phyloP scores from a whole-genome alignment of 2,113 vertebrate genomes.

The Tapirus terrestris region DNA sequence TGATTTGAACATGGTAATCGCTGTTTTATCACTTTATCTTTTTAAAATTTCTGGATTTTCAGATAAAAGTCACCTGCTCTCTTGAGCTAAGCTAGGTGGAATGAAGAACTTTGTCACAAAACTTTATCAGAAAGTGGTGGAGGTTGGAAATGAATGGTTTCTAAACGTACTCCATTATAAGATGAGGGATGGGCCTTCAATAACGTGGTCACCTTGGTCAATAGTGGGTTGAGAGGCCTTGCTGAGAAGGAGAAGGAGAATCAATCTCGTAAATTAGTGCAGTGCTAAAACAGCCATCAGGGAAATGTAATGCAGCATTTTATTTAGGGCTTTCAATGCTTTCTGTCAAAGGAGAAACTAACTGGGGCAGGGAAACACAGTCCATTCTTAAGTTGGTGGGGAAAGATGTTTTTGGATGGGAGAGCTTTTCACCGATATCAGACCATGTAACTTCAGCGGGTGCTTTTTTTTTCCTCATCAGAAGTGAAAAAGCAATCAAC shows the following conservation, averaged over 20 bases:
- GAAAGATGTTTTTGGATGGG: background rate
- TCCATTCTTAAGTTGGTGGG: background rate
- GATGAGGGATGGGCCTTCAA: background rate
- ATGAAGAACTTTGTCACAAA: background rate
- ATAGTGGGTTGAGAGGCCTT: background rate
- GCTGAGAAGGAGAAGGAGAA: background rate
- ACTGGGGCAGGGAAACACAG: background rate
- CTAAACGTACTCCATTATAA: background rate
- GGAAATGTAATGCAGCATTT: background rate
- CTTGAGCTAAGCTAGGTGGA: background rate
- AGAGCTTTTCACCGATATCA: background rate
- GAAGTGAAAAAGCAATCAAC: background rate
- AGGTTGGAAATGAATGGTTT: background rate
- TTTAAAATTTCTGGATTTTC: background rate
- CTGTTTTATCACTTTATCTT: background rate
- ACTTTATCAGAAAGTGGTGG: background rate
- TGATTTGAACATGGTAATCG: background rate
- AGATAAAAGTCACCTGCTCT: background rate
- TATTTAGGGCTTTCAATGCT: background rate
- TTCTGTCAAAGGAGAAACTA: slow-evolving; percentile 21
- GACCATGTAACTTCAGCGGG: background rate
- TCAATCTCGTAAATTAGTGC: background rate
- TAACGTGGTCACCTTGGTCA: background rate
- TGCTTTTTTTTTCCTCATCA: background rate
- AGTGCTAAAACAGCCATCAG: background rate